A percentile compares a stretch with the other conserved stretches of the same genome.
Evolutionary conservation across 2,888 invertebrate species (phyloP).

Genomic region (Pomacea canaliculata): DNA sequence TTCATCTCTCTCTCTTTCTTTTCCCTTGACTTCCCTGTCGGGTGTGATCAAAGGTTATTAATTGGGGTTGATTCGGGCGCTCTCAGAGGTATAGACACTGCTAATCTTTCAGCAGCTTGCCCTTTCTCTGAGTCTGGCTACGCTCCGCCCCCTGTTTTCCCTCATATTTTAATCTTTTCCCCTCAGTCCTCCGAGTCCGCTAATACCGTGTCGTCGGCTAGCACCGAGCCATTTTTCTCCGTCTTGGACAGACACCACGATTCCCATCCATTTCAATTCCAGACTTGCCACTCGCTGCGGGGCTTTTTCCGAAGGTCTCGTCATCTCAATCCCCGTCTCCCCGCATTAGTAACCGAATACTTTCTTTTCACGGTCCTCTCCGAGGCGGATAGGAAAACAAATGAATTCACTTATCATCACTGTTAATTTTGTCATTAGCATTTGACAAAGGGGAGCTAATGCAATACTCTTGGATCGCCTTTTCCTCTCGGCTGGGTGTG

Average conservation of each 20-base stretch:
- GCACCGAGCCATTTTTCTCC: not conserved
- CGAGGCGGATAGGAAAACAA: conserved; percentile 12
- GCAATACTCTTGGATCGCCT: not conserved
- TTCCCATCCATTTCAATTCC: not conserved
- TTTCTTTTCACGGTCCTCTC: not conserved
- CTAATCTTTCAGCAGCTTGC: not conserved
- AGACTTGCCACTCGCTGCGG: not conserved
- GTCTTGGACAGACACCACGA: not conserved
- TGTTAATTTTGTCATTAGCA: conserved; percentile 25
- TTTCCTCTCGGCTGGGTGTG: no score
- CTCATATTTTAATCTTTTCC: conserved; percentile 1
- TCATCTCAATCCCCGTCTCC: not conserved
- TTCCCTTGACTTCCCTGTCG: no score
- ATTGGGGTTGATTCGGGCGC: no score
- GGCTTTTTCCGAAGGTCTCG: not conserved
- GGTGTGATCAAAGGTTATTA: no score
- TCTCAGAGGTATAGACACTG: not conserved
- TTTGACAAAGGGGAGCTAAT: conserved; percentile 1
- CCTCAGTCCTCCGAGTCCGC: not conserved
- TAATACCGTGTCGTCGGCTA: not conserved
- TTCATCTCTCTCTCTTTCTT: no score
- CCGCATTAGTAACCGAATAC: not conserved
- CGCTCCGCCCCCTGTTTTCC: not conserved
- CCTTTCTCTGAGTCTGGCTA: not conserved
- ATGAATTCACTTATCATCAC: conserved; percentile 27